Percentiles rank a stretch among this genome's conserved stretches.
These are phyloP conservation scores for Rhizoglyphus robini DNA, from an alignment of 1,140 invertebrate species.

Conservation along the genomic window DNA sequence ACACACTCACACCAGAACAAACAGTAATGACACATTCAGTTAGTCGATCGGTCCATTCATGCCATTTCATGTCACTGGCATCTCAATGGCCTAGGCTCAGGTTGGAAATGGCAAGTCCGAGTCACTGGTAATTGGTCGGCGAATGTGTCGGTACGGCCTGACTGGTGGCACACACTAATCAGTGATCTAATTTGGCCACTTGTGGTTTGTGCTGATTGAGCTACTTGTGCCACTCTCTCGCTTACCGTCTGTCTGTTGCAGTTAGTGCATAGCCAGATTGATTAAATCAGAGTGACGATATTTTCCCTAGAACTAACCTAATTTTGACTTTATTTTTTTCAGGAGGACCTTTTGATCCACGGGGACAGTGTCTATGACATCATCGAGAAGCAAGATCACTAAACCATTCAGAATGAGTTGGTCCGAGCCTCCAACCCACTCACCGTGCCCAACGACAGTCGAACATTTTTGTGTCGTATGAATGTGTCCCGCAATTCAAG, in stretches of 20 bases:
- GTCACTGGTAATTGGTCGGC: background rate
- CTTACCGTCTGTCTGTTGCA: background rate
- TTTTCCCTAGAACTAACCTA: background rate
- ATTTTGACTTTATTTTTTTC: constrained; percentile 22
- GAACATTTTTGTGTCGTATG: constrained; percentile 90
- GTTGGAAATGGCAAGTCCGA: background rate
- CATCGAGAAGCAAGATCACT: constrained; percentile 95
- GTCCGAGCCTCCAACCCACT: constrained; percentile 32
- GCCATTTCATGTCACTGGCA: background rate
- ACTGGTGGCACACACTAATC: background rate
- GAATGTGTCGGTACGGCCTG: background rate
- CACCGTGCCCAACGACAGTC: constrained; percentile 39
- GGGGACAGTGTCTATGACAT: constrained; percentile 98
- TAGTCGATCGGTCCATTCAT: too few species aligned
- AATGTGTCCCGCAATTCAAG: constrained; percentile 92
- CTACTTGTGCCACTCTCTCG: too few species aligned
- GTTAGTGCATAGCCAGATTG: background rate
- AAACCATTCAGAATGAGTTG: constrained; percentile 81
- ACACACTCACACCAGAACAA: too few species aligned
- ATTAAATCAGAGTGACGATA: background rate
- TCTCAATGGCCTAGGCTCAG: background rate
- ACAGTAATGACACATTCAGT: too few species aligned
- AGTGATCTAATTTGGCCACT: background rate
- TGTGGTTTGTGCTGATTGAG: background rate
- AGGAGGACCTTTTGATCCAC: constrained; percentile 96